Conservation (phyloP, 2,888 invertebrate genomes). For the Tachina lurida region DNA sequence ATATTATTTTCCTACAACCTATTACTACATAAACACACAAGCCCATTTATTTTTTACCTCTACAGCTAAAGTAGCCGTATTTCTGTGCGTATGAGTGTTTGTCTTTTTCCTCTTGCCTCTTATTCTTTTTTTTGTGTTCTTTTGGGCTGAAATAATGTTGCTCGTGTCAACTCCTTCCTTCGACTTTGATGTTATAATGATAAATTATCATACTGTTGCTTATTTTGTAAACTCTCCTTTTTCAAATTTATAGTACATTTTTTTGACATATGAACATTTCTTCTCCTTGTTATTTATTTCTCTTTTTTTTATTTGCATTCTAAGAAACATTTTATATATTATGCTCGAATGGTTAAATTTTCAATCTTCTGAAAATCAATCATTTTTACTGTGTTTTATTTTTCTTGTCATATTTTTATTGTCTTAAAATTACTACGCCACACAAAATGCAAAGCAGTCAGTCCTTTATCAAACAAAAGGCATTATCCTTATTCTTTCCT, state of each 20-base stretch:
- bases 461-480: constrained; percentile 47
- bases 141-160: constrained; percentile 40
- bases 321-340: constrained; percentile 33
- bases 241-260: neutral
- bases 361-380: constrained; percentile 78
- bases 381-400: constrained; percentile 72
- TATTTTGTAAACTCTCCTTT: constrained; percentile 23
- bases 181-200: constrained; percentile 40
- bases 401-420: constrained; percentile 14
- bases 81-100: constrained; percentile 1
- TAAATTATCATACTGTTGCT: constrained; percentile 64
- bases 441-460: constrained; percentile 24
- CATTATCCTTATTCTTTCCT: neutral
- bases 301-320: constrained; percentile 11
- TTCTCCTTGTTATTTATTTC: constrained; percentile 26
- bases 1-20: neutral
- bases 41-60: neutral
- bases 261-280: constrained; percentile 28
- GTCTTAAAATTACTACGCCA: constrained; percentile 35
- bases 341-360: constrained; percentile 69
- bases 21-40: neutral
- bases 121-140: neutral
- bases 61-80: neutral
- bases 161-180: constrained; percentile 51
- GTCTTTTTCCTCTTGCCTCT: neutral